A percentile compares a stretch with the other conserved stretches of the same genome.
Conservation (phyloP, 2,888 invertebrate genomes). For the Troides helena region DNA sequence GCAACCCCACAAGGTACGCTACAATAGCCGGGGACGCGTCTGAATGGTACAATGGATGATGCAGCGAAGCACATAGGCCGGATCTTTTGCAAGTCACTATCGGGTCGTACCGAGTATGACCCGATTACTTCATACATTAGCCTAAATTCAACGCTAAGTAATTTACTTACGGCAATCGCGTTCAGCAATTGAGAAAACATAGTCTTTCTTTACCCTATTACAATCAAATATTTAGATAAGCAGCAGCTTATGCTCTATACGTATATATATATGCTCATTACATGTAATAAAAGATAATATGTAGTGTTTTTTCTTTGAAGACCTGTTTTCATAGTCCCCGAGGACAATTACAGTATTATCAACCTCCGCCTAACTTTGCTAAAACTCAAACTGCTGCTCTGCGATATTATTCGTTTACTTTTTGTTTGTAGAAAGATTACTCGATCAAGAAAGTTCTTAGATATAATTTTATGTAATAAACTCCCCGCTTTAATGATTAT, state of each 20-base stretch:
- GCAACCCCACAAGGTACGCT: slow-evolving; percentile 30
- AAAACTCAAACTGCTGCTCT: no score
- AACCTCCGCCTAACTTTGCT: no score
- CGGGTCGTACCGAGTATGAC: slow-evolving; percentile 23
- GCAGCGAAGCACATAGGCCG: slow-evolving; percentile 42
- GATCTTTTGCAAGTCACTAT: slow-evolving; percentile 65
- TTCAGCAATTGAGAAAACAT: slow-evolving; percentile 19
- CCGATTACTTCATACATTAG: slow-evolving; percentile 27
- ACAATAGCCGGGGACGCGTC: slow-evolving; percentile 38
- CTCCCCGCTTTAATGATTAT: no score
- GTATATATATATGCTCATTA: no score
- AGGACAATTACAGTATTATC: no score
- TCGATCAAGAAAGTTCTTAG: no score
- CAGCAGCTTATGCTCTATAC: background rate
- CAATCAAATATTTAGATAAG: background rate
- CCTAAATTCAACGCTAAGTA: slow-evolving; percentile 26
- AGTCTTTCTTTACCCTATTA: background rate
- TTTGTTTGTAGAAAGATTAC: no score
- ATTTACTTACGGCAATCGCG: slow-evolving; percentile 18
- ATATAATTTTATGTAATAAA: no score
- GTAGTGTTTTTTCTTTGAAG: background rate
- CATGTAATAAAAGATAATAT: background rate
- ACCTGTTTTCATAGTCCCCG: no score
- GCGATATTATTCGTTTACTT: no score
- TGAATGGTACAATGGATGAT: slow-evolving; percentile 48